Conservation (phyloP, 2,797 vertebrate species). For the Periparus ater region DNA sequence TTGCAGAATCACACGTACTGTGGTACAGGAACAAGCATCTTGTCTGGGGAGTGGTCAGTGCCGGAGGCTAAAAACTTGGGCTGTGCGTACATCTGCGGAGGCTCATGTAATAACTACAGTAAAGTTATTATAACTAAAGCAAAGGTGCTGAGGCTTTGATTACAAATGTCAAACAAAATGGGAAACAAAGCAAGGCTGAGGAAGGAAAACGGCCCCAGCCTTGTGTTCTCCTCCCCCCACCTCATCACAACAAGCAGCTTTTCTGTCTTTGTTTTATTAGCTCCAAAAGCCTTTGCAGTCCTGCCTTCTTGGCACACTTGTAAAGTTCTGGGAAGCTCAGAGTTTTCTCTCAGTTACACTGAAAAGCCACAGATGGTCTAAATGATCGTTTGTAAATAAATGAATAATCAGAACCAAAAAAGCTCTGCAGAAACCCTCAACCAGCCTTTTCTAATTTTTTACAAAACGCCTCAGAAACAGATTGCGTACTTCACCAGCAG, state of each 20-base stretch:
- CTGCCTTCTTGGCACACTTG: conserved; percentile 53
- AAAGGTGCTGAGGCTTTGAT: conserved; percentile 57
- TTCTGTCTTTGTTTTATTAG: conserved; percentile 71
- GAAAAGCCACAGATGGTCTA: conserved; percentile 53
- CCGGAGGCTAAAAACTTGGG: conserved; percentile 55
- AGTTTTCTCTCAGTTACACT: conserved; percentile 54
- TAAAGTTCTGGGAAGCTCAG: conserved; percentile 63
- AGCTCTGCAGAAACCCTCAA: background rate
- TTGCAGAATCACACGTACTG: conserved; percentile 49
- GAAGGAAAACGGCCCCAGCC: background rate
- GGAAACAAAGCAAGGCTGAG: conserved; percentile 41
- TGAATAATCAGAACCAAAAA: conserved; percentile 55
- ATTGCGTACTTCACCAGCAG: background rate
- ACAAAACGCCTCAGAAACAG: background rate
- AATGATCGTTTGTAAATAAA: conserved; percentile 63
- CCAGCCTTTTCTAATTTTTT: background rate
- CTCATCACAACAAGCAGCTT: conserved; percentile 48
- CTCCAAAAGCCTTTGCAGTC: conserved; percentile 53
- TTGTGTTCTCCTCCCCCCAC: background rate
- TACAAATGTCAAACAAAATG: conserved; percentile 47
- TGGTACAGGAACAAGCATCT: conserved; percentile 49
- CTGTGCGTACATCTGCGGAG: conserved; percentile 42
- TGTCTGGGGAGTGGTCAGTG: conserved; percentile 59
- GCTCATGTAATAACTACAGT: conserved; percentile 45
- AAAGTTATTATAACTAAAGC: conserved; percentile 52